Percentiles rank a stretch among this genome's conserved stretches.
phyloP scores from a whole-genome alignment of 2,797 vertebrate species.

The Parauchenoglanis punctatus region DNA sequence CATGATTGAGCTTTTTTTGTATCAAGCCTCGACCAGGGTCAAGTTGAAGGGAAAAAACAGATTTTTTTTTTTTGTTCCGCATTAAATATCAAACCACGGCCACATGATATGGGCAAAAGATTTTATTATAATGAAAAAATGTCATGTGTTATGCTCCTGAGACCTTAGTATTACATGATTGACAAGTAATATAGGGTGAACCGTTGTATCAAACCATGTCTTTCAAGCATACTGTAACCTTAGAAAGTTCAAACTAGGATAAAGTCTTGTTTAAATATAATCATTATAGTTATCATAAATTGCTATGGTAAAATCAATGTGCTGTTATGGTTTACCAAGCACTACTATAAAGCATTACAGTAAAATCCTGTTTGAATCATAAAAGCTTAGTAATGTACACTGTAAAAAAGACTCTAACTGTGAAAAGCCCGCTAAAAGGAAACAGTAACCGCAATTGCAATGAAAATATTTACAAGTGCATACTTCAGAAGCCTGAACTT shows the following conservation, averaged over 20 bases:
- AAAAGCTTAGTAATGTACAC: neutral
- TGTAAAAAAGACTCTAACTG: neutral
- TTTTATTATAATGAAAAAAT: neutral
- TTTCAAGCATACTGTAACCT: neutral
- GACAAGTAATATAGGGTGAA: neutral
- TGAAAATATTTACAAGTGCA: neutral
- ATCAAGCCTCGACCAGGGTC: neutral
- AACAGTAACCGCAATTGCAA: neutral
- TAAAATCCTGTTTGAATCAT: conserved; percentile 4
- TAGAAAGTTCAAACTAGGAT: neutral
- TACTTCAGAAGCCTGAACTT: neutral
- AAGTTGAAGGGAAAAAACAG: neutral
- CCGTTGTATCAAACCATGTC: neutral
- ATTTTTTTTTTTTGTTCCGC: neutral
- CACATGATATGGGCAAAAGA: neutral
- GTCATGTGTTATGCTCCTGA: neutral
- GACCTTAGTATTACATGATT: neutral
- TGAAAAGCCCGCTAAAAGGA: neutral
- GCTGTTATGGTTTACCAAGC: neutral
- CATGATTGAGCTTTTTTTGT: neutral
- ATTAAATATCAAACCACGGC: neutral
- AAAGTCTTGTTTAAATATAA: neutral
- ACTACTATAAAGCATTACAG: neutral
- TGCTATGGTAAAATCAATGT: neutral
- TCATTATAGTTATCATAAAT: neutral